phyloP scores from a whole-genome alignment of 1,140 invertebrate genomes.

The Pygmarrhopalites habei region DNA sequence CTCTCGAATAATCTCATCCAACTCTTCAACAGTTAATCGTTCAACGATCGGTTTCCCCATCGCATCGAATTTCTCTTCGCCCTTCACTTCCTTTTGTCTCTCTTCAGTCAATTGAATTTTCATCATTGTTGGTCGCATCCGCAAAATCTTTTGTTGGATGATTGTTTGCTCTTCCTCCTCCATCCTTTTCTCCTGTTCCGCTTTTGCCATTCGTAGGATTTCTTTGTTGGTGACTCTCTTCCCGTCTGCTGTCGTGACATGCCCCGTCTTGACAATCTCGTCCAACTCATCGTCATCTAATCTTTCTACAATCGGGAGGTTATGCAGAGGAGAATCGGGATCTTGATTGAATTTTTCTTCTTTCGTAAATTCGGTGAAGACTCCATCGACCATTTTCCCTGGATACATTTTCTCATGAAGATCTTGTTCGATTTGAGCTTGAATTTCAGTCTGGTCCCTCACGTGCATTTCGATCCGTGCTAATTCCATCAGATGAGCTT shows the following conservation, averaged over 20 bases:
- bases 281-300: neutral
- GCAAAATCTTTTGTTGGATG: too few species aligned
- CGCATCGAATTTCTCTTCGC: neutral
- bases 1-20: neutral
- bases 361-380: neutral
- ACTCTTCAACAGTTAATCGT: neutral
- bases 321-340: too few species aligned
- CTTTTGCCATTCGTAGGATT: too few species aligned
- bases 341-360: neutral
- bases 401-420: neutral
- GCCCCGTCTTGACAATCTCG: neutral
- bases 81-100: too few species aligned
- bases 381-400: conserved; percentile 2
- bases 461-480: neutral
- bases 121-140: too few species aligned
- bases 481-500: neutral
- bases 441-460: neutral
- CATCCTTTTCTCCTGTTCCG: too few species aligned
- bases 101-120: too few species aligned
- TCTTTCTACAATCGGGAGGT: neutral
- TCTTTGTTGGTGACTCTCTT: too few species aligned
- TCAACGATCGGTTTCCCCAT: neutral
- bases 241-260: neutral
- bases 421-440: neutral
- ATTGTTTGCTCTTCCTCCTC: too few species aligned